These are phyloP conservation scores for Cacatua alba DNA, from an alignment of 2,113 vertebrate genomes.

Conservation along the genomic window DNA sequence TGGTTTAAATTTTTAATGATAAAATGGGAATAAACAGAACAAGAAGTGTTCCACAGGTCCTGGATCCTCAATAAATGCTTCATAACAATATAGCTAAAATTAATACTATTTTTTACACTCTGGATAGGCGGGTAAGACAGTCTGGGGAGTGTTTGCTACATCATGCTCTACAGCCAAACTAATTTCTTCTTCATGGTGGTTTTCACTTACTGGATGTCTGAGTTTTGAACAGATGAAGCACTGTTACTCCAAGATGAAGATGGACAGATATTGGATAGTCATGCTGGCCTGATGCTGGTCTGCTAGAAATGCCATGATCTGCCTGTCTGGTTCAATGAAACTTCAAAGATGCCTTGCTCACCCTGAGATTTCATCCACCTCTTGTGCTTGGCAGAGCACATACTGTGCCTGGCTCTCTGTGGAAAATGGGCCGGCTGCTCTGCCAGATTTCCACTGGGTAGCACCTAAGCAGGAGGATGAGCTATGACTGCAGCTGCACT, in stretches of 20 bases:
- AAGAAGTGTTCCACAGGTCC: neutral
- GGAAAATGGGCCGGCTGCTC: neutral
- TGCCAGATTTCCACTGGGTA: neutral
- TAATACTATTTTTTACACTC: slow-evolving; percentile 31
- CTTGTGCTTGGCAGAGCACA: neutral
- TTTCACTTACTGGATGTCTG: neutral
- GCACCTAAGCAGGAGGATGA: neutral
- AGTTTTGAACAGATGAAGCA: neutral
- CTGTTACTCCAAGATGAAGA: neutral
- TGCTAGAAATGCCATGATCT: neutral
- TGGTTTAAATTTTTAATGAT: slow-evolving; percentile 57
- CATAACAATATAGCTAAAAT: neutral
- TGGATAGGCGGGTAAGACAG: neutral
- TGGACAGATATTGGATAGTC: neutral
- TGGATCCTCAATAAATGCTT: neutral
- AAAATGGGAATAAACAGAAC: slow-evolving; percentile 2
- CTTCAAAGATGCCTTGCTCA: neutral
- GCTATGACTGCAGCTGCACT: neutral
- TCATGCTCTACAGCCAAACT: neutral
- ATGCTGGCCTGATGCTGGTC: neutral
- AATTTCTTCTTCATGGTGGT: neutral
- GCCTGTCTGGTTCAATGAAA: neutral
- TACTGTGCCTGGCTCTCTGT: neutral
- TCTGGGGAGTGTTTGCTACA: neutral
- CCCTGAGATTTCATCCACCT: neutral